Percentiles rank a stretch among this genome's conserved stretches.
These are phyloP conservation scores for Habropoda laboriosa DNA, from an alignment of 1,140 invertebrate species.

Conservation along the genomic window DNA sequence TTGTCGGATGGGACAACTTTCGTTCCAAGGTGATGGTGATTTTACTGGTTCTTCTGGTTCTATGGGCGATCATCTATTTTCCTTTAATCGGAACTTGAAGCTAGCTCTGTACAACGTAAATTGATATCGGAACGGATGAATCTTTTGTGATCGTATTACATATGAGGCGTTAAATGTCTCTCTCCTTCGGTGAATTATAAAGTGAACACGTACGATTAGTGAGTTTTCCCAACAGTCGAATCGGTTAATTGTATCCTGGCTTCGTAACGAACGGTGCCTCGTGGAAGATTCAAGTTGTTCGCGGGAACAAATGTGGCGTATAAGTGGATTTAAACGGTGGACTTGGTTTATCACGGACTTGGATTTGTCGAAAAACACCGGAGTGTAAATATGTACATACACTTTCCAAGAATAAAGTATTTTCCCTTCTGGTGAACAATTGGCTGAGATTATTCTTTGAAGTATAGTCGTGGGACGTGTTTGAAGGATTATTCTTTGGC, in stretches of 20 bases:
- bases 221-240: not conserved
- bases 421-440: not conserved
- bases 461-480: not conserved
- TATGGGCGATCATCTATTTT: slow-evolving; percentile 79
- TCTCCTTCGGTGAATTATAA: not conserved
- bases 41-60: slow-evolving; percentile 71
- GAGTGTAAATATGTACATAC: slow-evolving; percentile 44
- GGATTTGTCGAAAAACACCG: not conserved
- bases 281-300: not conserved
- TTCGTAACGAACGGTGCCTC: not conserved
- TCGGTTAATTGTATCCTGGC: not conserved
- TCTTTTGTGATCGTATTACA: not conserved
- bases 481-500: no score
- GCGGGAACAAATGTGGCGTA: not conserved
- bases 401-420: not conserved
- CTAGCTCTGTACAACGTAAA: not conserved
- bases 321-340: not conserved
- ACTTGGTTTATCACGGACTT: no score
- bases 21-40: slow-evolving; percentile 74
- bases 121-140: not conserved
- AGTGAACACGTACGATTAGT: not conserved
- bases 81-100: slow-evolving; percentile 65
- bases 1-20: slow-evolving; percentile 78
- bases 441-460: not conserved
- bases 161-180: no score